Percentiles rank a stretch among this genome's conserved stretches.
phyloP scores from a whole-genome alignment of 2,797 vertebrate genomes.

The Garrulus glandarius region DNA sequence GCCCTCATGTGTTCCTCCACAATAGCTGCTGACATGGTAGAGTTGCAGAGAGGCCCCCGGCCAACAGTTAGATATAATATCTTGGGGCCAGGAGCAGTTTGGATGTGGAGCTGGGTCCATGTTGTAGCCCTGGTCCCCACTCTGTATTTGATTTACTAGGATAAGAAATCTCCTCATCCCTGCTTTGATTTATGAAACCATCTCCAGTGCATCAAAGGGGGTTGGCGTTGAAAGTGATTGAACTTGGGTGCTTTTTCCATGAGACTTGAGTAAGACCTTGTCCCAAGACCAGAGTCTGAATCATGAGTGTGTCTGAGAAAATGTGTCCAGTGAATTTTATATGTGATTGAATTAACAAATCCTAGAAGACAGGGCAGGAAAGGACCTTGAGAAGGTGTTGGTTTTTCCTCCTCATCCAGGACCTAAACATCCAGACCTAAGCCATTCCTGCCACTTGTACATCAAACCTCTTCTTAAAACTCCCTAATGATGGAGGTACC shows the following conservation, averaged over 20 bases:
- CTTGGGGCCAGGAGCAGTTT: background rate
- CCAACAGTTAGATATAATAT: background rate
- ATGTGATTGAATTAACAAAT: background rate
- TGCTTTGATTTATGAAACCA: background rate
- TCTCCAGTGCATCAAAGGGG: background rate
- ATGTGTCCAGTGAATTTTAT: background rate
- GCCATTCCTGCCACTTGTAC: background rate
- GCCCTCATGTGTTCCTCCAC: background rate
- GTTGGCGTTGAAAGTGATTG: background rate
- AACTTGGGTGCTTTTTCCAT: background rate
- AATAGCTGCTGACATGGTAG: conserved; percentile 42
- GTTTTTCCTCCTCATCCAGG: background rate
- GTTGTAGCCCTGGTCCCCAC: background rate
- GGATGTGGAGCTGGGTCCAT: background rate
- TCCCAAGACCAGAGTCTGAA: background rate
- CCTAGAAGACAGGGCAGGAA: background rate
- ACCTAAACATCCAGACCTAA: background rate
- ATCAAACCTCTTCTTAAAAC: background rate
- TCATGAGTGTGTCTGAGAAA: background rate
- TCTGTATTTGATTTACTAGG: background rate
- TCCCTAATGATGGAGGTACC: background rate
- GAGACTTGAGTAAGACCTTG: background rate
- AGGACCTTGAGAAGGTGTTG: background rate
- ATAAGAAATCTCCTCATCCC: background rate
- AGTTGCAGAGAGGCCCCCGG: background rate